Base-by-base conservation (phyloP, 2,113 vertebrate species). In the Anas platyrhynchos region DNA sequence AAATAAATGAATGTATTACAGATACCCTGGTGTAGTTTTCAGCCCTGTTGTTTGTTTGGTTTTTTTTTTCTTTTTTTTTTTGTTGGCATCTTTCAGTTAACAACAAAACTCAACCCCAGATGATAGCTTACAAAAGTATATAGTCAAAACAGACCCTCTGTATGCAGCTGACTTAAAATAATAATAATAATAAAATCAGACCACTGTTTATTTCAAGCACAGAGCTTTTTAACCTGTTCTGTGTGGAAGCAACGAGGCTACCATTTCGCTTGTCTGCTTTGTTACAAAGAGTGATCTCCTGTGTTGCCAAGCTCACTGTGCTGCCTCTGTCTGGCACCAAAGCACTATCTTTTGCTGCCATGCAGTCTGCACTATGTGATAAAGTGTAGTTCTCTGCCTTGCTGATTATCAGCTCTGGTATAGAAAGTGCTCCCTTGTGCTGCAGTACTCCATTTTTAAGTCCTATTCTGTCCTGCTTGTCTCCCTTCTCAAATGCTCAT, bases 311-410 rank as follows among this genome's bases (percentile, higher is more conserved):
- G 76, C 73, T 96, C 61, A 50, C 94, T 83, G 65, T 36, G 68
- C 65, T 91, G 87, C 85, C 87, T 97, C 90, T 96, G 5, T 87
- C 91, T 97, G 94, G 91, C 93, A 95, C 41, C 81, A 92, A 97
- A 96, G 59, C 81, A 55, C 74, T 97, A 96, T 97, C 96, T 98
- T 95, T 86, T 91, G 54, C 91, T 94, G 86, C 96, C 96, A 96
- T 94, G 68, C 75, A 87, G 92, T 67, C 97, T 98, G 96, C 78
- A 59, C 83, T 88, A 32, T 92, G 94, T 97, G 97, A 97, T 98
- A 97, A 98, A 98, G 77, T 89, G 67, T 63, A 81, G 91, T 88
- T 94, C 75, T 88, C 68, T 76, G 85, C 75, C 93, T 96, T 95
- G 90, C 74, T 92, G 93, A 96, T 91, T 96, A 96, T 96, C 74